These are phyloP conservation scores for Ichneumoninae sp. DNA, from an alignment of 2,888 invertebrate species.

Conservation along the genomic window DNA sequence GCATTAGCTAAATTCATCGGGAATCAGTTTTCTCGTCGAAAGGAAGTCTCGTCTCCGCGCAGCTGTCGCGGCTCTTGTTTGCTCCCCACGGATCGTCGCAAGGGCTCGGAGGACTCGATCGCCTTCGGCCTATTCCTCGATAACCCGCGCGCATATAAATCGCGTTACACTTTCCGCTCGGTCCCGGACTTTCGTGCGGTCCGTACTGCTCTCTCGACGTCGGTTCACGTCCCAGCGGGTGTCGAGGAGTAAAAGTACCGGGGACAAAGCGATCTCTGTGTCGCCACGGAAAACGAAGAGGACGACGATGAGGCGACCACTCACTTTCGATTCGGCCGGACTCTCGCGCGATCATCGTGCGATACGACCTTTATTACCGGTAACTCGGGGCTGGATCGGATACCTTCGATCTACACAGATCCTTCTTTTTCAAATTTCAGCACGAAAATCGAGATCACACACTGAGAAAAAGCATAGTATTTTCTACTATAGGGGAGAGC, in stretches of 20 bases:
- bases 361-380: neutral
- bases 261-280: slow-evolving; percentile 39
- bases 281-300: slow-evolving; percentile 23
- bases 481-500: no score
- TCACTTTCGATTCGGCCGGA: slow-evolving; percentile 29
- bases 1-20: slow-evolving; percentile 56
- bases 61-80: neutral
- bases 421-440: neutral
- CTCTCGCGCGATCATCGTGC: neutral
- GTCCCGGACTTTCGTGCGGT: slow-evolving; percentile 29
- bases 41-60: neutral
- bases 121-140: neutral
- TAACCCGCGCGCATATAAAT: slow-evolving; percentile 8
- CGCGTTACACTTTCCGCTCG: slow-evolving; percentile 26
- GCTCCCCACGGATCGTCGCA: neutral
- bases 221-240: slow-evolving; percentile 12
- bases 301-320: slow-evolving; percentile 18
- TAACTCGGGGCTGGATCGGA: neutral
- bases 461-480: no score
- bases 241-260: slow-evolving; percentile 34
- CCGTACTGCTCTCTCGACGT: neutral
- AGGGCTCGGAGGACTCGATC: neutral
- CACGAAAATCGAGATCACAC: neutral
- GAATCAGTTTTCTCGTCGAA: neutral
- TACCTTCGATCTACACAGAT: neutral